These are phyloP conservation scores for Hippocampus guttulatus DNA, from an alignment of 2,113 vertebrate species.

Conservation along the genomic window DNA sequence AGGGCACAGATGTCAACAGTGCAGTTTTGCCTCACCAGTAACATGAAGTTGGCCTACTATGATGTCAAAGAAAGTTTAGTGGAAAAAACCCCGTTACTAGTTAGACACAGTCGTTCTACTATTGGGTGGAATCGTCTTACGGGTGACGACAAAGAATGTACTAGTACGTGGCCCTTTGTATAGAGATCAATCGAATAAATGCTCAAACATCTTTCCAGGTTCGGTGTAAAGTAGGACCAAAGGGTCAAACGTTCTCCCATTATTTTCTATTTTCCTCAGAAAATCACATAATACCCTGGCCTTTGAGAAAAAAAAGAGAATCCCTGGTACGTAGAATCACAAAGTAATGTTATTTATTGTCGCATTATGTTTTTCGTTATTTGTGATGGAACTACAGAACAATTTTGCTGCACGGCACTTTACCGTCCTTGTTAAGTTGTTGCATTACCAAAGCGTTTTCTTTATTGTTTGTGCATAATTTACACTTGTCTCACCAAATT, in stretches of 20 bases:
- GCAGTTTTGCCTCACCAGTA: neutral
- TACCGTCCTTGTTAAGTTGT: constrained; percentile 51
- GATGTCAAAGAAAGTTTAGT: too few species aligned
- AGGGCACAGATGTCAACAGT: too few species aligned
- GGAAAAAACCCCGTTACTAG: neutral
- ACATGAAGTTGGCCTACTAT: neutral
- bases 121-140: neutral
- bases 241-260: constrained; percentile 27
- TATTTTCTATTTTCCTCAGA: neutral
- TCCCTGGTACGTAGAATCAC: constrained; percentile 13
- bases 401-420: constrained; percentile 65
- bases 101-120: neutral
- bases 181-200: neutral
- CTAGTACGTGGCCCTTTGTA: too few species aligned
- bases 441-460: constrained; percentile 60
- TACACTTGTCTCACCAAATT: constrained; percentile 21
- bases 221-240: constrained; percentile 8
- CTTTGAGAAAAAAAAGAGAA: constrained; percentile 10
- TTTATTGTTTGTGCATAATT: neutral
- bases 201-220: neutral
- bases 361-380: constrained; percentile 43
- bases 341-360: constrained; percentile 30
- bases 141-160: neutral
- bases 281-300: constrained; percentile 30
- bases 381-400: constrained; percentile 38